Conservation (phyloP, 2,113 vertebrate genomes). For the Gallinago media region DNA sequence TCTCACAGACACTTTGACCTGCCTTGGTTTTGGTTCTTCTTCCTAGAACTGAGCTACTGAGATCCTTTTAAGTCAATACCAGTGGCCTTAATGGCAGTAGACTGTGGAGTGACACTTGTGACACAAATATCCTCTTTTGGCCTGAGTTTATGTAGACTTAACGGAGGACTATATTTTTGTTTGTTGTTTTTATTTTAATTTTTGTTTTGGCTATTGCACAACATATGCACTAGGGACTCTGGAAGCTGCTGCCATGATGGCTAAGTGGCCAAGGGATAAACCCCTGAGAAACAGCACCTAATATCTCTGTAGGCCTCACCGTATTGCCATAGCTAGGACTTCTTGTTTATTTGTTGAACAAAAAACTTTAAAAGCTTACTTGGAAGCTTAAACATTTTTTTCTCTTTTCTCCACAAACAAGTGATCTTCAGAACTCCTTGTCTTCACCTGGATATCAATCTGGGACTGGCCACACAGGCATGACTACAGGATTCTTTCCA, state of each 20-base stretch:
- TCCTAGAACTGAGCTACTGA: conserved; percentile 76
- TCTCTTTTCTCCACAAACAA: conserved; percentile 80
- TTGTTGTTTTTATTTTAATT: conserved; percentile 60
- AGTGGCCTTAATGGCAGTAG: conserved; percentile 83
- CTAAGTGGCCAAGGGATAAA: conserved; percentile 80
- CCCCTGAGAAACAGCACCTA: conserved; percentile 77
- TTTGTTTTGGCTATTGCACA: conserved; percentile 81
- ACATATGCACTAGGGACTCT: conserved; percentile 84
- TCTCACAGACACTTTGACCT: conserved; percentile 76
- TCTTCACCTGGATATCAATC: conserved; percentile 79
- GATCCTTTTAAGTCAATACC: conserved; percentile 79
- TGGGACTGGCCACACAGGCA: conserved; percentile 81
- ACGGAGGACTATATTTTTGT: conserved; percentile 75
- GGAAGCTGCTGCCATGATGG: conserved; percentile 81
- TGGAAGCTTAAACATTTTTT: conserved; percentile 78
- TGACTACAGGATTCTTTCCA: conserved; percentile 78
- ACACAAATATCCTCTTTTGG: conserved; percentile 73
- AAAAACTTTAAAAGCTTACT: conserved; percentile 79
- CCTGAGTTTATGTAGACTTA: conserved; percentile 80
- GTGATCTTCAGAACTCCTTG: conserved; percentile 72
- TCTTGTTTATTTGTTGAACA: conserved; percentile 78
- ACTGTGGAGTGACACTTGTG: conserved; percentile 79
- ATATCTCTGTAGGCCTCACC: conserved; percentile 81
- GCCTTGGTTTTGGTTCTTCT: conserved; percentile 74
- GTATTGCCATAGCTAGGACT: conserved; percentile 81